Evolutionary conservation across 2,113 vertebrate genomes (phyloP), one percentile per base, ranked within the genome.

Genomic region (Triplophysa rosa): DNA sequence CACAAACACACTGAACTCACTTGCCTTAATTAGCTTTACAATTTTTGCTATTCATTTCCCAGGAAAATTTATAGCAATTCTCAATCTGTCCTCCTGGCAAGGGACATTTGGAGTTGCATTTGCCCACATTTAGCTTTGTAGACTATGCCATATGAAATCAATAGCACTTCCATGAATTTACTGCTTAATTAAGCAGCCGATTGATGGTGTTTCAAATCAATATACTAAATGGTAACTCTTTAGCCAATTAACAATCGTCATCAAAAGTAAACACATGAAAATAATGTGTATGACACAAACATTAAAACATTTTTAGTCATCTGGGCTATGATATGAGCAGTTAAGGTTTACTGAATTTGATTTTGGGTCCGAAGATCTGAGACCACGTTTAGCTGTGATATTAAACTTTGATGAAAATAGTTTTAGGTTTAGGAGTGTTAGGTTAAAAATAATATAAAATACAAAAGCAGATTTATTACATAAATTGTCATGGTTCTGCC

Each of bases 171-270:
- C 80, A 63, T 84, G 82, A 84, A 90, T 92, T 92, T 90, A 86
- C 84, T 88, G 87, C 87, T 88, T 87, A 90, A 91, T 90, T 89
- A 91, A 89, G 83, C 84, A 67, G 85, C 79, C 86, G 88, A 89
- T 68, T 85, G 80, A 90, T 90, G 84, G 76, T 72, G 83, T 89
- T 87, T 87, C 68, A 83, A 84, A 90, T 91, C 90, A 89, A 91
- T 90, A 78, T 63, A 84, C 40, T 84, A 87, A 90, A 88, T 85
- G 87, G 83, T 83, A 58, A 88, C 81, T 82, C 78, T 69, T 82
- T 87, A 72, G 86, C 83, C 87, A 90, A 86, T 91, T 89, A 90
- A 89, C 85, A 89, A 79, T 77, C 69, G 17, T 75, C 72, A 91
- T 91, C 86, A 87, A 89, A 89, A 86, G 70, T 72, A 58, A 47